Conservation (phyloP, 2,888 invertebrate genomes). For the Boloria selene region DNA sequence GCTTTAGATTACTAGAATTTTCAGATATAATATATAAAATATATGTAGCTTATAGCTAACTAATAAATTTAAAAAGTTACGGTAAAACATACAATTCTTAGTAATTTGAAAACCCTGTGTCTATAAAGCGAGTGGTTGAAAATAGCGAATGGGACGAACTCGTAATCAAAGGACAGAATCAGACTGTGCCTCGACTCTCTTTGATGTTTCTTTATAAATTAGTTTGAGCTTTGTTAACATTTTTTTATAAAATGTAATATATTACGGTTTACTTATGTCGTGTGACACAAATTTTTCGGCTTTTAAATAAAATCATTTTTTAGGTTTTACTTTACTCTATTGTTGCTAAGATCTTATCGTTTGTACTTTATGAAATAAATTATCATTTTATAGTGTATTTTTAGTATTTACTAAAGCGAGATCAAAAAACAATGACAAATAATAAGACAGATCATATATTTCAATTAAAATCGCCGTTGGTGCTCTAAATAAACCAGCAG, state of each 20-base stretch:
- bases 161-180: constrained; percentile 74
- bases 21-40: too few species aligned
- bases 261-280: not conserved
- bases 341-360: not conserved
- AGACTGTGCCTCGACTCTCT: constrained; percentile 62
- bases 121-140: constrained; percentile 43
- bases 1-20: too few species aligned
- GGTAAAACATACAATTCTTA: not conserved
- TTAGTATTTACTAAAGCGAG: constrained; percentile 10
- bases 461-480: constrained; percentile 32
- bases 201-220: constrained; percentile 72
- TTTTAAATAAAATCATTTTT: too few species aligned
- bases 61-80: not conserved
- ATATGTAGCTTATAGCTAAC: too few species aligned
- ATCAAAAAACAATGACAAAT: constrained; percentile 10
- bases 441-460: constrained; percentile 27
- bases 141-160: constrained; percentile 63
- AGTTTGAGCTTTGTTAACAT: constrained; percentile 43
- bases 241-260: not conserved
- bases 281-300: too few species aligned
- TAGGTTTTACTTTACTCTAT: too few species aligned
- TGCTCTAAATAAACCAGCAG: constrained; percentile 31
- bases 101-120: constrained; percentile 23
- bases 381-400: not conserved
- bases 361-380: not conserved